Conservation (phyloP, 2,888 invertebrate genomes). For the Exephanes ischioxanthus region DNA sequence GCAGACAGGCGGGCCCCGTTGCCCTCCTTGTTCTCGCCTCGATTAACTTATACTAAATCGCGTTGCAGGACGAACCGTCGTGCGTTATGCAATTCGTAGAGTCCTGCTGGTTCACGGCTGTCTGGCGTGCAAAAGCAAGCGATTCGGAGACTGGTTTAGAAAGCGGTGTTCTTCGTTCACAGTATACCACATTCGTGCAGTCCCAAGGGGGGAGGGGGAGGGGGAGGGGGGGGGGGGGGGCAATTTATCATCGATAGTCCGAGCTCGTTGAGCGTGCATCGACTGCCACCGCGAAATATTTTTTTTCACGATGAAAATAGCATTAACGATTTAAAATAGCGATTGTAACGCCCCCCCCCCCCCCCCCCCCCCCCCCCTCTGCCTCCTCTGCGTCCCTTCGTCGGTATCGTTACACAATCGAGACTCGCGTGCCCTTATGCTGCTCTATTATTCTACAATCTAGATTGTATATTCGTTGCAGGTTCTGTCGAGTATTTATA, state of each 20-base stretch:
- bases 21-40: neutral
- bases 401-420: too few species aligned
- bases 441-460: neutral
- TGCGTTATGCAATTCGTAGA: neutral
- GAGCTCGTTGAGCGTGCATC: conserved; percentile 46
- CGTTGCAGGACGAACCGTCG: neutral
- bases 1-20: neutral
- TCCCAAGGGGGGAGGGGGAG: conserved; percentile 13
- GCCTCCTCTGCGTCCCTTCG: neutral
- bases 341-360: conserved; percentile 31
- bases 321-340: conserved; percentile 51
- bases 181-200: conserved; percentile 50
- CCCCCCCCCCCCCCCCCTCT: conserved; percentile 40
- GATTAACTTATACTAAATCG: neutral
- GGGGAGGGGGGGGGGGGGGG: conserved; percentile 45
- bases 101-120: neutral
- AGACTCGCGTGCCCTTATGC: too few species aligned
- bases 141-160: conserved; percentile 81
- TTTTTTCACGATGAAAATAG: conserved; percentile 55
- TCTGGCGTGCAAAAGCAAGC: conserved; percentile 42
- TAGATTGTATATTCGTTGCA: neutral
- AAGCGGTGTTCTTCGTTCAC: conserved; percentile 73
- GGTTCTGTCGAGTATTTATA: neutral
- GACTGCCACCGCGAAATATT: conserved; percentile 16
- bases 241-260: conserved; percentile 66